Percentiles rank a stretch among this genome's conserved stretches.
phyloP scores from a whole-genome alignment of 2,797 vertebrate genomes.

The Neoniphon sammara region DNA sequence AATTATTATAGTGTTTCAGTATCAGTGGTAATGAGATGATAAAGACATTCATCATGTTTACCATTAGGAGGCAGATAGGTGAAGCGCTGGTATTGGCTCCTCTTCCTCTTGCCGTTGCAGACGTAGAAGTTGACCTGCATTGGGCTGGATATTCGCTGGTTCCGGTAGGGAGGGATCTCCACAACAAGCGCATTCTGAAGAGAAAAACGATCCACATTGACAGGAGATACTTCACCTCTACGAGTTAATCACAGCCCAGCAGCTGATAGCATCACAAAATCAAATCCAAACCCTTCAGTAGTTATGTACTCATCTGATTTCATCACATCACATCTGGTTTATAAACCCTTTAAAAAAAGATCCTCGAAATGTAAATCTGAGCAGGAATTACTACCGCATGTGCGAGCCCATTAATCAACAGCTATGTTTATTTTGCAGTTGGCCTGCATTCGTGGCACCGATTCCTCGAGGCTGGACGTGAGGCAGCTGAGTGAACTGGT shows the following conservation, averaged over 20 bases:
- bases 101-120: constrained; percentile 98
- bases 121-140: constrained; percentile 96
- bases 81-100: constrained; percentile 96
- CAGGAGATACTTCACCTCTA: too few species aligned
- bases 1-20: constrained; percentile 14
- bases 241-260: not conserved
- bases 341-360: not conserved
- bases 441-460: constrained; percentile 42
- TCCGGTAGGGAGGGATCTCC: constrained; percentile 95
- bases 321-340: not conserved
- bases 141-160: constrained; percentile 92
- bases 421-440: constrained; percentile 64
- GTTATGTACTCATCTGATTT: constrained; percentile 27
- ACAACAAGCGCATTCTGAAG: constrained; percentile 89
- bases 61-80: constrained; percentile 95
- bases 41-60: constrained; percentile 70
- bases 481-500: constrained; percentile 32
- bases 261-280: not conserved
- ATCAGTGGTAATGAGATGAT: constrained; percentile 26
- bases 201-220: constrained; percentile 18
- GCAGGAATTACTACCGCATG: constrained; percentile 12
- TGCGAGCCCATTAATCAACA: constrained; percentile 50
- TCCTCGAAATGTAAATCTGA: constrained; percentile 5
- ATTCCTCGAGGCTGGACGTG: constrained; percentile 53
- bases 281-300: not conserved